These are phyloP conservation scores for Tarsius wallacei DNA, from an alignment of 2,797 vertebrate genomes.

Conservation along the genomic window DNA sequence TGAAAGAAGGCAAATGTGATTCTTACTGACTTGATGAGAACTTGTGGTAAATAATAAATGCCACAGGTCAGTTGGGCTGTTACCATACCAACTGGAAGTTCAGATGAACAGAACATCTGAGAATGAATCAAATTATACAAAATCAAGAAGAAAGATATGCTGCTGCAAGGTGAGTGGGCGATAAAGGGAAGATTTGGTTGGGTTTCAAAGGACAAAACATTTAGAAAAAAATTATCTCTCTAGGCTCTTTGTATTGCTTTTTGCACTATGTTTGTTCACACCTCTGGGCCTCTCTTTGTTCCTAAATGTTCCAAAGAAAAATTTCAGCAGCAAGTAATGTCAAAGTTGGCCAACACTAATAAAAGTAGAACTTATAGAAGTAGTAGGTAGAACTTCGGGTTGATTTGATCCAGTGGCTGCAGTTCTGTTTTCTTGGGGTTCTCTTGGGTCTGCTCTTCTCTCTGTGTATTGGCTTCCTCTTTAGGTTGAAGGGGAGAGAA, in stretches of 20 bases:
- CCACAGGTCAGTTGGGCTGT: background rate
- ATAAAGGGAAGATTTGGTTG: background rate
- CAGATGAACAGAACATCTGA: slow-evolving; percentile 51
- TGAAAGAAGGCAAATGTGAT: slow-evolving; percentile 58
- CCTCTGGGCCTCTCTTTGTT: background rate
- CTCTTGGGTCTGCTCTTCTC: background rate
- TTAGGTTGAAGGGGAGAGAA: too few species aligned
- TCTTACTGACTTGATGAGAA: slow-evolving; percentile 41
- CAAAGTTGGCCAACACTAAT: background rate
- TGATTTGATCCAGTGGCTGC: background rate
- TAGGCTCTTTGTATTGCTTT: background rate
- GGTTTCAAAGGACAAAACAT: slow-evolving; percentile 14
- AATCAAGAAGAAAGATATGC: slow-evolving; percentile 12
- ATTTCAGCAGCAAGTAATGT: background rate
- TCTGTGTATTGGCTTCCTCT: background rate
- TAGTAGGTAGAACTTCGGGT: background rate
- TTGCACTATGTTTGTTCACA: background rate
- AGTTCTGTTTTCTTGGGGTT: background rate
- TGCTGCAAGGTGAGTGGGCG: background rate
- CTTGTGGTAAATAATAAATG: slow-evolving; percentile 64
- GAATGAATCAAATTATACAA: slow-evolving; percentile 22
- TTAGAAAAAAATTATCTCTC: background rate
- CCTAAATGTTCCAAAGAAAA: background rate
- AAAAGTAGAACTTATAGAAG: background rate
- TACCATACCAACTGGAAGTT: slow-evolving; percentile 61